Evolutionary conservation across 2,888 invertebrate genomes (phyloP), one percentile per base, ranked within the genome.

Genomic region (Apotomis betuletana): DNA sequence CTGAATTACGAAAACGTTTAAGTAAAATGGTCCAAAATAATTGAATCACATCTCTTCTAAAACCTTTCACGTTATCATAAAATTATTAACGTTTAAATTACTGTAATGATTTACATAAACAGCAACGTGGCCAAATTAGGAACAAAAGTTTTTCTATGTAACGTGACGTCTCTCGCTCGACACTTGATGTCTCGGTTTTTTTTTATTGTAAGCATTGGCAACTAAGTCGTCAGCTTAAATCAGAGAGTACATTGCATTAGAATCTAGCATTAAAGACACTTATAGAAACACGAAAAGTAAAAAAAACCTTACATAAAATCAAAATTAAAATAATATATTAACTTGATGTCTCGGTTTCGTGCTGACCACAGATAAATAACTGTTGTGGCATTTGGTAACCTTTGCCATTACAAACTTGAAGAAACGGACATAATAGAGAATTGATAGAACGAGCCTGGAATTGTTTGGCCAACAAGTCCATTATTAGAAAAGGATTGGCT

Each of bases 311-410:
- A n/a, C n/a, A n/a, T n/a, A n/a, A n/a, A n/a, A n/a, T n/a, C n/a
- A n/a, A n/a, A n/a, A n/a, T n/a, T n/a, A n/a, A n/a, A n/a, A n/a
- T n/a, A n/a, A n/a, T n/a, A n/a, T n/a, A n/a, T n/a, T n/a, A 52
- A 54, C 41, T 41, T 4, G 38, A 6, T 0, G 15, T 5, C 10
- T 54, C 9, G 15, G 63, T 52, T 62, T 63, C 54, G 63, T 5
- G 38, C 38, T 64, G 12, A 64, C 64, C 64, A 64, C 64, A 64
- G 64, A 54, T 64, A 64, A 54, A 54, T 6, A 54, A 63, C 38
- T 52, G 51, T 54, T 44, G 64, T 64, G 54, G 54, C 54, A 64
- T 64, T 64, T 41, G 54, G 64, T 64, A 64, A 64, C 64, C 64
- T 64, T 54, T 54, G 55, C 64, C 64, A 44, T 44, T 65, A 65